These are phyloP conservation scores for Noctilio leporinus DNA, from an alignment of 2,113 vertebrate genomes.

Conservation along the genomic window DNA sequence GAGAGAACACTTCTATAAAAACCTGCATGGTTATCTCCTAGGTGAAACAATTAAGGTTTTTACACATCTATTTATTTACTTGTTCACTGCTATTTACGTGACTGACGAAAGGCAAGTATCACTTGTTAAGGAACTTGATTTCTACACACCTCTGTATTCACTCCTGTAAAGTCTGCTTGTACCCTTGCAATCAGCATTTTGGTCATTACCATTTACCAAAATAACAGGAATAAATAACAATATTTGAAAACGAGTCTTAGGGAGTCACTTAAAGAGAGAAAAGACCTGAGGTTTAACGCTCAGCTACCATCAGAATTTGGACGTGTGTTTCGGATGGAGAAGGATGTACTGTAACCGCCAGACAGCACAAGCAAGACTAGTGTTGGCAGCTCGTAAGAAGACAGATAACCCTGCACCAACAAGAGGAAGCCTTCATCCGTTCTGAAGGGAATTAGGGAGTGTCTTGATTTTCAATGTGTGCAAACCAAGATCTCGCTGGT, in stretches of 20 bases:
- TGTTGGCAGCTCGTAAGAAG: background rate
- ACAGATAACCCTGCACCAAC: background rate
- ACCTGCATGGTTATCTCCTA: background rate
- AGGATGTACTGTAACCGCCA: background rate
- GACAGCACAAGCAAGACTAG: background rate
- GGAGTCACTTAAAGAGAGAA: background rate
- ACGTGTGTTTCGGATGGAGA: background rate
- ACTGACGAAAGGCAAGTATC: background rate
- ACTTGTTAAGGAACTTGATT: background rate
- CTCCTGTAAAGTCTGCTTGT: background rate
- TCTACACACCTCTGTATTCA: background rate
- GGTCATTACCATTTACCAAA: background rate
- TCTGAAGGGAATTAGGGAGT: background rate
- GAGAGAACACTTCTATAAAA: background rate
- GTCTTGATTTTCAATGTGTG: background rate
- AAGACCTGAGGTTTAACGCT: background rate
- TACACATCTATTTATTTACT: background rate
- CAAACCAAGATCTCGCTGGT: background rate
- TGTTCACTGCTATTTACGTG: no score
- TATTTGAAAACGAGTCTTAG: background rate
- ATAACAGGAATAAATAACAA: background rate
- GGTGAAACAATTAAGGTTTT: background rate
- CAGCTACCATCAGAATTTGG: background rate
- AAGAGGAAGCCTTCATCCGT: background rate
- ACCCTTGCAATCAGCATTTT: background rate